Conservation (phyloP, 1,140 invertebrate species). For the Muscidifurax raptorellus region DNA sequence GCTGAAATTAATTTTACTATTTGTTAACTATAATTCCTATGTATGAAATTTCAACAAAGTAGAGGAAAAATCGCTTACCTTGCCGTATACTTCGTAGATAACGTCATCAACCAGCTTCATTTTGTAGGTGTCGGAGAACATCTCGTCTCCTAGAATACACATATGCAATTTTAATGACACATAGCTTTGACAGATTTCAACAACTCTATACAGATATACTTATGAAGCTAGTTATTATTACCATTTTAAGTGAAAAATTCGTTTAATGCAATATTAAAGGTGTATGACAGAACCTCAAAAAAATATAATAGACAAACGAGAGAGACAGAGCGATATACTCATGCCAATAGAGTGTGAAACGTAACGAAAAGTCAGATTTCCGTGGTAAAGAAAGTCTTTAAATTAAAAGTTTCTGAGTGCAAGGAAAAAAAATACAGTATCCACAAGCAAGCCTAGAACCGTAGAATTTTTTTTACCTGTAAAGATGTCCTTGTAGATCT, state of each 20-base stretch:
- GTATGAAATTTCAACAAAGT: slow-evolving; percentile 4
- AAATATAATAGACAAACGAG: neutral
- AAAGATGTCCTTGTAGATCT: slow-evolving; percentile 96
- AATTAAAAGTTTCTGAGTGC: neutral
- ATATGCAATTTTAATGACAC: neutral
- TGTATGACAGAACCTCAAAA: neutral
- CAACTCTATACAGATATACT: neutral
- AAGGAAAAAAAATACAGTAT: neutral
- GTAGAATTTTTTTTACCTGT: slow-evolving; percentile 81
- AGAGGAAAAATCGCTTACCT: slow-evolving; percentile 72
- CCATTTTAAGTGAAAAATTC: neutral
- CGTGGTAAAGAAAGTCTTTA: neutral
- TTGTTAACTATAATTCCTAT: slow-evolving; percentile 33
- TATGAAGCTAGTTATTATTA: neutral
- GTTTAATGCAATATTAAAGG: neutral
- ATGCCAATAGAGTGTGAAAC: neutral
- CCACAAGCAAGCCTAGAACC: neutral
- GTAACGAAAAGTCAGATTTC: neutral
- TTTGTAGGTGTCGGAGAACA: slow-evolving; percentile 98
- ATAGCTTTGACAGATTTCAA: slow-evolving; percentile 44
- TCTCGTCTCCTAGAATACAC: slow-evolving; percentile 89
- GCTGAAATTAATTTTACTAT: slow-evolving; percentile 67
- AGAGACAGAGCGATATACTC: neutral
- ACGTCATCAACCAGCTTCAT: slow-evolving; percentile 95
- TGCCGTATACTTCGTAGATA: slow-evolving; percentile 96